Evolutionary conservation across 2,113 vertebrate species (phyloP), one percentile per base, ranked within the genome.

Genomic region (Sisor rabdophorus): DNA sequence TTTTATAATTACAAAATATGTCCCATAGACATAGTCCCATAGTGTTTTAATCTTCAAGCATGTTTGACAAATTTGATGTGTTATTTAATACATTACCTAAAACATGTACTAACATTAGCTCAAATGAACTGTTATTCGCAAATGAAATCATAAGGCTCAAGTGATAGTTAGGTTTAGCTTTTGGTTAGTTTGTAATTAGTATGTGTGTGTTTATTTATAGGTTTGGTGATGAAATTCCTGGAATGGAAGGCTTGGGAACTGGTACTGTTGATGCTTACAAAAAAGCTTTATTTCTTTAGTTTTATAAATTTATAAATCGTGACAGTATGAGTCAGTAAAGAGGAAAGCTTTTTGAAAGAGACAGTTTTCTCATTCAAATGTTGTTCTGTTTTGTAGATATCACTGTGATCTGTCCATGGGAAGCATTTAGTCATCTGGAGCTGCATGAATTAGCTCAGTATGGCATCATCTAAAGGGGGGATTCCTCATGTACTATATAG

Each of bases 341-440:
- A 67, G 7, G 1, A 24, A 48, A 67, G 48, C 40, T n/a, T n/a
- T n/a, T n/a, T n/a, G n/a, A n/a, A n/a, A n/a, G n/a, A 67, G n/a
- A 50, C 22, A 15, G 13, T 47, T 17, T 19, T 50, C 47, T 19
- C 19, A 50, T 12, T 30, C 65, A 53, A 20, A 60, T 26, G 24
- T 30, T 70, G 53, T 52, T 74, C 76, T 36, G 44, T 53, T 52
- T 72, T 58, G 2, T 88, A 96, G 95, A 97, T 67, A 93, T 97
- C 85, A 97, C 92, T 0, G 93, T 95, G 83, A 95, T 97, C 90
- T 96, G 94, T 75, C 95, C 94, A 0, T 97, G 95, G 95, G 95
- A 97, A 84, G 94, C 94, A 52, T 95, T 95, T 91, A 96, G 91
- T 85, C 95, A 97, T 81, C 89, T 95, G 90, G 94, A 97, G 86